Percentiles rank a stretch among this genome's conserved stretches.
phyloP scores from a whole-genome alignment of 2,113 vertebrate species.

The Sminthopsis crassicaudata region DNA sequence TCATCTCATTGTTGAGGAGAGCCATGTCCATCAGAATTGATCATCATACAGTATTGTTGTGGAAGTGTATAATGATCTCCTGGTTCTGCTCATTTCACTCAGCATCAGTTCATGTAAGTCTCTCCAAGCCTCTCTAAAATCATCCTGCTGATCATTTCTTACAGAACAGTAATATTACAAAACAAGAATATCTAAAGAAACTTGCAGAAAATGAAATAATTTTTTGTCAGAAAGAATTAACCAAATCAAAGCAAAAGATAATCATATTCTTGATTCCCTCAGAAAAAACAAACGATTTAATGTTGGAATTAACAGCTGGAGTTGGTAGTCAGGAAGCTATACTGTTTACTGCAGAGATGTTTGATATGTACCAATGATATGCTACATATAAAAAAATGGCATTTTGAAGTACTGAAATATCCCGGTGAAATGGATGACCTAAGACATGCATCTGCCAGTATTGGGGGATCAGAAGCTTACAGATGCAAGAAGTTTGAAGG shows the following conservation, averaged over 20 bases:
- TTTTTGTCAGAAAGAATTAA: too few relatives aligned
- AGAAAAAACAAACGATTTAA: constrained; percentile 91
- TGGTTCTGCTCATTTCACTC: too few relatives aligned
- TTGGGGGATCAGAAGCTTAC: constrained; percentile 90
- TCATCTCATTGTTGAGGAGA: too few relatives aligned
- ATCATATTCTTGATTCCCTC: constrained; percentile 90
- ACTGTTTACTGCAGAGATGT: constrained; percentile 95
- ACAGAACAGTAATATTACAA: too few relatives aligned
- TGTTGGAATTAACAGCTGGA: constrained; percentile 95
- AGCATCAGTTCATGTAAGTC: too few relatives aligned
- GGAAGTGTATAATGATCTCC: too few relatives aligned
- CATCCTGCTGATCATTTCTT: too few relatives aligned
- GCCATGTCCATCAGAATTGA: too few relatives aligned
- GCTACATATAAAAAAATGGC: constrained; percentile 93
- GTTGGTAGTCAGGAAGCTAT: constrained; percentile 98
- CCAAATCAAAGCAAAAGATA: constrained; percentile 83
- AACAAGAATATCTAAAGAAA: too few relatives aligned
- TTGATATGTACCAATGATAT: constrained; percentile 95
- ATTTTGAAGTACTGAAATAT: constrained; percentile 93
- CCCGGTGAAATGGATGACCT: constrained; percentile 94
- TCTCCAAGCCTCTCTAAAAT: too few relatives aligned
- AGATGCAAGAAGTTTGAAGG: constrained; percentile 94
- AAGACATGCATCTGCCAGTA: constrained; percentile 90
- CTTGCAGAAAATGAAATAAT: too few relatives aligned
- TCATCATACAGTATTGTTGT: too few relatives aligned